Evolutionary conservation across 2,113 vertebrate genomes (phyloP), one percentile per base, ranked within the genome.

Genomic region (Mastomys coucha): DNA sequence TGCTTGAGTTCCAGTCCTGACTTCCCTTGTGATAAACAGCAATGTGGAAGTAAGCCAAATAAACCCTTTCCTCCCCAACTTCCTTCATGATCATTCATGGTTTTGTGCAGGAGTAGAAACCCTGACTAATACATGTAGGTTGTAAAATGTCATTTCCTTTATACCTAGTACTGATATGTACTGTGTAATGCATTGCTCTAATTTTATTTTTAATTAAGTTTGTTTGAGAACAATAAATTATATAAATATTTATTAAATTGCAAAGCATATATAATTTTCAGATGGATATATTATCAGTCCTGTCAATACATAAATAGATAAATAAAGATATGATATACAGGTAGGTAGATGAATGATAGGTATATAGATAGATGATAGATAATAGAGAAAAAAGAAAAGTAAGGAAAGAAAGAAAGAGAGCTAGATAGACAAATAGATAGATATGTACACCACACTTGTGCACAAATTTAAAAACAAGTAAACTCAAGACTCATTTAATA

Each of bases 391-490:
- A 67, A 11, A 67, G 31, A 67, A 28, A 67, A 67, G 26, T 31
- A 31, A 31, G 28, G 65, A 76, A 76, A 45, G 36, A 69, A 31
- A 42, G 7, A 73, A 8, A 24, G 8, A 36, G 11, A 58, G 6
- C 51, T 0, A 78, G 9, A 60, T 28, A 60, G 1, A 28, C 7
- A 56, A 22, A 49, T 26, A 76, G 45, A 14, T 14, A 76, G 22
- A 45, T 31, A 28, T 17, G 20, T 73, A 19, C n/a, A 14, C 7
- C 28, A 84, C 1, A 69, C 0, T 10, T 0, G 9, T 9, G 7
- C 2, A 85, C 3, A 58, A 75, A 53, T 67, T 72, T 72, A 56
- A 0, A 93, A 6, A 51, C 3, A 73, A 33, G n/a, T 63, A 31
- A 91, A 67, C 5, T 87, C 19, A 73, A 91, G 36, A 81, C 0